These are phyloP conservation scores for Epinotia demarniana DNA, from an alignment of 2,888 invertebrate genomes.

Conservation along the genomic window DNA sequence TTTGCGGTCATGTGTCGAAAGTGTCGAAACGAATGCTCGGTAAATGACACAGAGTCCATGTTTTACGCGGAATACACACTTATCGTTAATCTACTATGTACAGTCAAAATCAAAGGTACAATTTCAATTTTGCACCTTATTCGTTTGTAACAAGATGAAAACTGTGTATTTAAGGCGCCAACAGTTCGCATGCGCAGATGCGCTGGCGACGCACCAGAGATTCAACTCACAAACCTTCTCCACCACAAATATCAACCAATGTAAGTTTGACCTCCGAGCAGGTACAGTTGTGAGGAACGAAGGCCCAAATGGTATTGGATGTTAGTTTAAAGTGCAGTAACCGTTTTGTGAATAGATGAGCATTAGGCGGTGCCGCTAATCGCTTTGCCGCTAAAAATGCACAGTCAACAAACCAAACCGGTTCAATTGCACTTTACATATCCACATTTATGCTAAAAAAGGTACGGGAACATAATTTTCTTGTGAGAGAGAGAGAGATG, in stretches of 20 bases:
- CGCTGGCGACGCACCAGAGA: not conserved
- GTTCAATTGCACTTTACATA: not conserved
- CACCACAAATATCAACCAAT: not conserved
- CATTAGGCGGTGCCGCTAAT: conserved; percentile 23
- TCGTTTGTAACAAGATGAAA: not conserved
- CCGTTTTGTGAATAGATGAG: not conserved
- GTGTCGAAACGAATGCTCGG: too few species aligned
- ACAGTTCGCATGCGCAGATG: not conserved
- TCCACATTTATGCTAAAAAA: too few species aligned
- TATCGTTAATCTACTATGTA: not conserved
- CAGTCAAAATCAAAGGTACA: not conserved
- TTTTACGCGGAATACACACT: not conserved
- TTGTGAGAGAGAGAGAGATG: too few species aligned
- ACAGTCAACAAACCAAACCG: not conserved
- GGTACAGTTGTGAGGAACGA: not conserved
- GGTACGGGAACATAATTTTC: too few species aligned
- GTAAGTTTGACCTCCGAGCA: not conserved
- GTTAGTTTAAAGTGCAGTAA: not conserved
- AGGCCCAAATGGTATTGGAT: not conserved
- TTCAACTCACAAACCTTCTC: not conserved
- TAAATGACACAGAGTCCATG: too few species aligned
- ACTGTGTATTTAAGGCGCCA: not conserved
- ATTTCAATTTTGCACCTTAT: not conserved
- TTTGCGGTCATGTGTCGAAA: too few species aligned
- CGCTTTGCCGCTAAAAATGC: conserved; percentile 15